A percentile compares a stretch with the other conserved stretches of the same genome.
phyloP scores from a whole-genome alignment of 2,888 invertebrate species.

The Eugnorisma glareosa region DNA sequence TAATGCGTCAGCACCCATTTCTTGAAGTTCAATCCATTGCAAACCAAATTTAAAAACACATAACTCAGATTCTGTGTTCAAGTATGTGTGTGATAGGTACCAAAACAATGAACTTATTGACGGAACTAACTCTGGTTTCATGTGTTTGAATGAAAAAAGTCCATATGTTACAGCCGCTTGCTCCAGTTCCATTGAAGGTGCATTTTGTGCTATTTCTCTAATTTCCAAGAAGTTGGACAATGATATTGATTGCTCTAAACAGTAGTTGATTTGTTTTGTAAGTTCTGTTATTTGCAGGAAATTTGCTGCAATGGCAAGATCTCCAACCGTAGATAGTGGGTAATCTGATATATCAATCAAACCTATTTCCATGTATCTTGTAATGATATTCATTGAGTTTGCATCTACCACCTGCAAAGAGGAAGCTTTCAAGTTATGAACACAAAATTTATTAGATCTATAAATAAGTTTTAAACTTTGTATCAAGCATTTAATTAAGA shows the following conservation, averaged over 20 bases:
- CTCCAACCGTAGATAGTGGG: slow-evolving; percentile 73
- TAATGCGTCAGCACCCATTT: slow-evolving; percentile 79
- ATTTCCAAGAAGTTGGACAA: slow-evolving; percentile 80
- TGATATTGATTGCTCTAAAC: slow-evolving; percentile 77
- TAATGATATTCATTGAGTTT: slow-evolving; percentile 80
- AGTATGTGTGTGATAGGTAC: slow-evolving; percentile 85
- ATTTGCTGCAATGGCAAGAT: slow-evolving; percentile 81
- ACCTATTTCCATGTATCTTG: slow-evolving; percentile 82
- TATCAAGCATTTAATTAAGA: not conserved
- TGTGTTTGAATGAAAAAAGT: slow-evolving; percentile 78
- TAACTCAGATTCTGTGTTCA: slow-evolving; percentile 78
- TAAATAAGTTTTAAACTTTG: not conserved
- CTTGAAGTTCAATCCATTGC: slow-evolving; percentile 77
- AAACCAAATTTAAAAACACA: slow-evolving; percentile 84
- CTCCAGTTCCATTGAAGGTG: slow-evolving; percentile 76
- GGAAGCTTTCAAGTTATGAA: slow-evolving; percentile 5
- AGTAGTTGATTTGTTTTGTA: slow-evolving; percentile 82
- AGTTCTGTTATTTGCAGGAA: slow-evolving; percentile 85
- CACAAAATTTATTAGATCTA: not conserved
- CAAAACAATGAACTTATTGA: slow-evolving; percentile 80
- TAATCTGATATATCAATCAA: slow-evolving; percentile 81
- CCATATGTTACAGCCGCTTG: slow-evolving; percentile 77
- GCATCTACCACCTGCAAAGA: slow-evolving; percentile 82
- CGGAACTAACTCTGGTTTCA: slow-evolving; percentile 79
- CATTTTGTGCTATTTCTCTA: slow-evolving; percentile 80